A percentile compares a stretch with the other conserved stretches of the same genome.
Evolutionary conservation across 2,888 invertebrate genomes (phyloP).

Genomic region (Saturnia japonica): DNA sequence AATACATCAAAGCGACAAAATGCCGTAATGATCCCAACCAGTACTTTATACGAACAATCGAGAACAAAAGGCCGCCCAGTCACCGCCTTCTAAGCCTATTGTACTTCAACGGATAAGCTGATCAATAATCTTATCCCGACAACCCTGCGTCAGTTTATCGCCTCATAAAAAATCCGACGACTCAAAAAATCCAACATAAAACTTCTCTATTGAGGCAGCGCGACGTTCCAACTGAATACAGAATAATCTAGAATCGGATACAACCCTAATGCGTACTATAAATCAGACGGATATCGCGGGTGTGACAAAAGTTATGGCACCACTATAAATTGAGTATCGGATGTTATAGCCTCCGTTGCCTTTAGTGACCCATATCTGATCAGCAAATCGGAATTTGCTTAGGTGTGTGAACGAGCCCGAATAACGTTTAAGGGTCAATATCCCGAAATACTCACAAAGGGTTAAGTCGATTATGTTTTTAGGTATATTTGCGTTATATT

Average conservation of each 20-base stretch:
- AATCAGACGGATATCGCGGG: constrained; percentile 59
- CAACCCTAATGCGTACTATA: constrained; percentile 52
- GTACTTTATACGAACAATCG: constrained; percentile 25
- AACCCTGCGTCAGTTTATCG: constrained; percentile 23
- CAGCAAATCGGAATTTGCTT: constrained; percentile 4
- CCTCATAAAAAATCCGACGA: constrained; percentile 23
- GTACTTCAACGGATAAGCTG: constrained; percentile 19
- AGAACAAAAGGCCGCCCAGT: constrained; percentile 36
- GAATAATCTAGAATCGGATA: constrained; percentile 50
- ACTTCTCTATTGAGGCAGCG: constrained; percentile 28
- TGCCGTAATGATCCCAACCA: not conserved
- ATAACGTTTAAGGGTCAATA: constrained; percentile 8
- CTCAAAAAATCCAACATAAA: constrained; percentile 25
- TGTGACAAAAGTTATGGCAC: constrained; percentile 61
- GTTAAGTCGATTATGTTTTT: not conserved
- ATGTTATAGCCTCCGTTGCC: constrained; percentile 43
- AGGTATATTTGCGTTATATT: not conserved
- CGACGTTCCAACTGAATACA: constrained; percentile 38
- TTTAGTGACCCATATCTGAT: constrained; percentile 36
- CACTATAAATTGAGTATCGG: constrained; percentile 61
- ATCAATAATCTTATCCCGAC: constrained; percentile 20
- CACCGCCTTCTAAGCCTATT: constrained; percentile 24
- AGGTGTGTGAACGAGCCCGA: constrained; percentile 10
- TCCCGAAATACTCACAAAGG: constrained; percentile 17
- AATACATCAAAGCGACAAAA: not conserved